Percentiles rank a stretch among this genome's conserved stretches.
phyloP scores from a whole-genome alignment of 2,113 vertebrate species.

The Anthoscopus minutus region DNA sequence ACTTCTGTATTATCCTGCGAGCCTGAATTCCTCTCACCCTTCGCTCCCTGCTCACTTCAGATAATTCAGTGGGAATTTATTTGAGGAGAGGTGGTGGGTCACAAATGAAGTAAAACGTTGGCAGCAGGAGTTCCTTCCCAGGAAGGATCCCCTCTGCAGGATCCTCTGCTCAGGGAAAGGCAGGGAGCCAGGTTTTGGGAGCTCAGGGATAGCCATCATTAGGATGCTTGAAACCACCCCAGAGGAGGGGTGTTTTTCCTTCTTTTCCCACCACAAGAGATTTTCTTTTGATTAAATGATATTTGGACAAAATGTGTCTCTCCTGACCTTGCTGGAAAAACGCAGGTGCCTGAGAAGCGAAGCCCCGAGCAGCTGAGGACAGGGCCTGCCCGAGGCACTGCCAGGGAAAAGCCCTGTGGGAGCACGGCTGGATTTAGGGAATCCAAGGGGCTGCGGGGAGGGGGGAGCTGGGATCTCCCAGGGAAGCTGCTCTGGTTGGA shows the following conservation, averaged over 20 bases:
- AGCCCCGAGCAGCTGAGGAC: neutral
- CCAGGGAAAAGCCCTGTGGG: neutral
- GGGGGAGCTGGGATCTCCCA: neutral
- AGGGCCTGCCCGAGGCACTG: neutral
- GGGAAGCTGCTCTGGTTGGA: neutral
- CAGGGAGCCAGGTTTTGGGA: neutral
- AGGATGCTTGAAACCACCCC: neutral
- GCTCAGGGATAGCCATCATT: neutral
- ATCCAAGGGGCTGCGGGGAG: neutral
- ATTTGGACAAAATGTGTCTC: neutral
- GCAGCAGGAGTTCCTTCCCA: constrained; percentile 10
- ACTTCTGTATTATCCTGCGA: constrained; percentile 13
- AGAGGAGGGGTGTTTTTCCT: neutral
- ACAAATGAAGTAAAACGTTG: constrained; percentile 34
- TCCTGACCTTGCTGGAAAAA: neutral
- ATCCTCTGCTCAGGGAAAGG: neutral
- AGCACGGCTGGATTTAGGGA: neutral
- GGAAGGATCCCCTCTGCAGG: too few relatives aligned
- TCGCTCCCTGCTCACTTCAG: constrained; percentile 17
- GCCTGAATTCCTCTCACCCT: neutral
- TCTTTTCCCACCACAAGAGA: neutral
- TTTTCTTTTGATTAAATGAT: neutral
- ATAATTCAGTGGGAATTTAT: constrained; percentile 49
- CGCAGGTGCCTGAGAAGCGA: neutral
- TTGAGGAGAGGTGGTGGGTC: constrained; percentile 47